Evolutionary conservation across 2,113 vertebrate genomes (phyloP).

Genomic region (Sebastes fasciatus): DNA sequence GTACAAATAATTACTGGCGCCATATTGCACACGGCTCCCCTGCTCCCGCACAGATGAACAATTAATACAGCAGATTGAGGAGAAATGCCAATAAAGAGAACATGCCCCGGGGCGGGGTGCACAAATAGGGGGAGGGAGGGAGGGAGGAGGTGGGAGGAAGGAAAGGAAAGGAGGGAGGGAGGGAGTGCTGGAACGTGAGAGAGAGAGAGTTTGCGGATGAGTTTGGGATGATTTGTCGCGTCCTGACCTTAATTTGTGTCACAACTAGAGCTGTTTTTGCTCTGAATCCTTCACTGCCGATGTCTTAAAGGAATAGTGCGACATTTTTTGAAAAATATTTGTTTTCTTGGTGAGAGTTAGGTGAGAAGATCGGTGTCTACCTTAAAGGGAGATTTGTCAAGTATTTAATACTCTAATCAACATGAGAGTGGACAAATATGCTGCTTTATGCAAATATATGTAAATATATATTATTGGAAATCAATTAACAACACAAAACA

Average conservation of each 20-base stretch:
- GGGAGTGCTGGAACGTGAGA: conserved; percentile 60
- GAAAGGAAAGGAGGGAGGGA: conserved; percentile 11
- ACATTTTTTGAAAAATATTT: not conserved
- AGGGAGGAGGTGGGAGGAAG: not conserved
- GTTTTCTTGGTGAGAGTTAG: not conserved
- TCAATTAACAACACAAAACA: too few species aligned
- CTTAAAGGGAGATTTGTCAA: too few species aligned
- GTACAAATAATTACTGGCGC: conserved; percentile 80
- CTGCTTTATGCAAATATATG: too few species aligned
- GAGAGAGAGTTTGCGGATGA: conserved; percentile 36
- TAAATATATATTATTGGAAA: too few species aligned
- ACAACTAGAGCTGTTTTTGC: not conserved
- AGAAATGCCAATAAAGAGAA: conserved; percentile 79
- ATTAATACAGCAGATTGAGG: conserved; percentile 83
- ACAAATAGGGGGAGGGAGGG: conserved; percentile 36
- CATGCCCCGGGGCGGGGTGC: conserved; percentile 70
- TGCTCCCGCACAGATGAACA: conserved; percentile 80
- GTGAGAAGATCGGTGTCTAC: not conserved
- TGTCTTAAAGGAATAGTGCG: not conserved
- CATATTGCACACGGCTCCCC: conserved; percentile 74
- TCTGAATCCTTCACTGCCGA: not conserved
- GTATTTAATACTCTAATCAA: too few species aligned
- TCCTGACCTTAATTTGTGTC: conserved; percentile 52
- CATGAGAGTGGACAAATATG: too few species aligned
- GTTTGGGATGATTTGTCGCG: conserved; percentile 40